Conservation (phyloP, 1,140 invertebrate species). For the Saccostrea cuccullata region DNA sequence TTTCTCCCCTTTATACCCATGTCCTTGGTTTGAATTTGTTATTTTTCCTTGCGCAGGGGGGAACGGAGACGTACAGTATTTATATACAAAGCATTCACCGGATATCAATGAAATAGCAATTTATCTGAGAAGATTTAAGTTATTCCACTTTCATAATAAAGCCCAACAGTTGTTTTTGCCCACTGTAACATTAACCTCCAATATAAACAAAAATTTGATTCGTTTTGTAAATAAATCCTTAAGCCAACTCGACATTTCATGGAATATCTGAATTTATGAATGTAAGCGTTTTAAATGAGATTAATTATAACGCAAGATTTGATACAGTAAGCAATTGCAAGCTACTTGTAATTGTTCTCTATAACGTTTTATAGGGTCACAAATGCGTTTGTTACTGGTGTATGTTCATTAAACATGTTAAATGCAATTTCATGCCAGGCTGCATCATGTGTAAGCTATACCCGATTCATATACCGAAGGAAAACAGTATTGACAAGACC, state of each 20-base stretch:
- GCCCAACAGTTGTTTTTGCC: not conserved
- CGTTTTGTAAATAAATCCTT: constrained; percentile 13
- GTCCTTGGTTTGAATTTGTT: not conserved
- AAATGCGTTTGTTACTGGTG: constrained; percentile 21
- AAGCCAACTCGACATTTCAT: not conserved
- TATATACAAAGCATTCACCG: not conserved
- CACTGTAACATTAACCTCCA: not conserved
- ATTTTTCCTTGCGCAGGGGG: constrained; percentile 1
- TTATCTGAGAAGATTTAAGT: not conserved
- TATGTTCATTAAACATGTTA: constrained; percentile 32
- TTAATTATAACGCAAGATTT: constrained; percentile 34
- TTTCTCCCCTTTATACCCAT: not conserved
- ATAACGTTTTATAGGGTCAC: constrained; percentile 19
- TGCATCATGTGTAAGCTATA: constrained; percentile 31
- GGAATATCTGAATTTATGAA: not conserved
- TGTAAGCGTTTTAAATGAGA: constrained; percentile 10
- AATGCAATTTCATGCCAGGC: constrained; percentile 30
- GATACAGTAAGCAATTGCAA: not conserved
- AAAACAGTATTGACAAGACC: constrained; percentile 16
- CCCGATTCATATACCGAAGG: constrained; percentile 6
- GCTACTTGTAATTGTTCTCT: constrained; percentile 18
- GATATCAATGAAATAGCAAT: constrained; percentile 25
- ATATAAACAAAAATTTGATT: constrained; percentile 26
- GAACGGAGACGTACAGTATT: not conserved
- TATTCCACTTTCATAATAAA: constrained; percentile 26